Conservation (phyloP, 2,113 vertebrate species). For the Oceanites oceanicus region DNA sequence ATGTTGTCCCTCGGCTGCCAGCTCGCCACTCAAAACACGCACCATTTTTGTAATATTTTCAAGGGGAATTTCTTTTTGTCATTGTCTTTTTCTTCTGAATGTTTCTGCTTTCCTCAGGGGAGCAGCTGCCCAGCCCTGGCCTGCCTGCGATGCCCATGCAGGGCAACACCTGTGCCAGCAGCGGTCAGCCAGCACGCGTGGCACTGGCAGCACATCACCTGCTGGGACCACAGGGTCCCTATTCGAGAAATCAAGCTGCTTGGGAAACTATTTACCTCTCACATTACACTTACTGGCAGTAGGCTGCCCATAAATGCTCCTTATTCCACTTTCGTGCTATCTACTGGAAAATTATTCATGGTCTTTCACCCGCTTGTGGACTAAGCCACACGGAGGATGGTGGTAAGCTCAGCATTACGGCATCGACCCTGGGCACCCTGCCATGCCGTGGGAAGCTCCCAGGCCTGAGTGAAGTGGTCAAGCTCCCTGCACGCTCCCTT, state of each 20-base stretch:
- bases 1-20: fast-evolving
- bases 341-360: background rate
- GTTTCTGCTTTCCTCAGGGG: background rate
- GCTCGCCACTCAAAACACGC: fast-evolving
- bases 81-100: background rate
- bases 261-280: background rate
- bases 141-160: background rate
- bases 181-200: fast-evolving
- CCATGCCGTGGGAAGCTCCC: background rate
- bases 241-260: background rate
- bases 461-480: background rate
- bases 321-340: background rate
- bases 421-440: background rate
- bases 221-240: background rate
- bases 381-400: background rate
- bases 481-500: fast-evolving
- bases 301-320: background rate
- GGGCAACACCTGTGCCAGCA: fast-evolving
- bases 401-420: background rate
- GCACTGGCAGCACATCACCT: fast-evolving
- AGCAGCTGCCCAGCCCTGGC: background rate
- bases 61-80: background rate
- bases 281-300: background rate
- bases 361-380: background rate
- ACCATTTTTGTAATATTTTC: fast-evolving